These are phyloP conservation scores for Dicranocentrus wangi DNA, from an alignment of 2,888 invertebrate genomes.

Conservation along the genomic window DNA sequence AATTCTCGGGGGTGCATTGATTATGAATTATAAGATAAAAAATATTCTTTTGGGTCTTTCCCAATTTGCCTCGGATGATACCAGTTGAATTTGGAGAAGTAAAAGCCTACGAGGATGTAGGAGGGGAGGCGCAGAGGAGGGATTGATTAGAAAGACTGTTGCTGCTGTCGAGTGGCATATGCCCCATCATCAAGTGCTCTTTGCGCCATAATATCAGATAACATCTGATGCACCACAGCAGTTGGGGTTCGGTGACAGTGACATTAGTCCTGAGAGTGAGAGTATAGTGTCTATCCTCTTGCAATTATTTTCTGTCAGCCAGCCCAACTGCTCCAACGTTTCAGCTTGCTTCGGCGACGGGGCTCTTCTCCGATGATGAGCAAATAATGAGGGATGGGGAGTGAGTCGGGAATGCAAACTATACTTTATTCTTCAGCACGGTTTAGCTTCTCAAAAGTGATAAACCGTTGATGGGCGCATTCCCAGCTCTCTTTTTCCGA, in stretches of 20 bases:
- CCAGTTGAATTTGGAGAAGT: too few relatives aligned
- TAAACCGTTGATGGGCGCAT: not conserved
- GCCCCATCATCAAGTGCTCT: slow-evolving; percentile 33
- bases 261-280: slow-evolving; percentile 1
- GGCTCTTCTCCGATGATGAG: slow-evolving; percentile 34
- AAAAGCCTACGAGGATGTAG: too few relatives aligned
- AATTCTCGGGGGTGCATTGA: too few relatives aligned
- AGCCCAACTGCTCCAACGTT: slow-evolving; percentile 20
- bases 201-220: slow-evolving; percentile 38
- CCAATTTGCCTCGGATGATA: not conserved
- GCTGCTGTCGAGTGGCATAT: slow-evolving; percentile 55
- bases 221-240: slow-evolving; percentile 37
- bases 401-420: not conserved
- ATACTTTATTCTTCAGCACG: too few relatives aligned
- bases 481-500: not conserved
- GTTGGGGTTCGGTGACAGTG: slow-evolving; percentile 8
- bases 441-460: slow-evolving; percentile 7
- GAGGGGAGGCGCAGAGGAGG: not conserved
- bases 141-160: slow-evolving; percentile 45
- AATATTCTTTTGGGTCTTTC: too few relatives aligned
- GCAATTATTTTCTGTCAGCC: slow-evolving; percentile 53
- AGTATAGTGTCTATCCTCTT: slow-evolving; percentile 7
- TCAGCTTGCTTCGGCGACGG: not conserved
- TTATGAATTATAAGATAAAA: too few relatives aligned
- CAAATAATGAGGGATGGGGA: slow-evolving; percentile 25